Evolutionary conservation across 2,888 invertebrate genomes (phyloP), one percentile per base, ranked within the genome.

Genomic region (Leptopilina myrica): DNA sequence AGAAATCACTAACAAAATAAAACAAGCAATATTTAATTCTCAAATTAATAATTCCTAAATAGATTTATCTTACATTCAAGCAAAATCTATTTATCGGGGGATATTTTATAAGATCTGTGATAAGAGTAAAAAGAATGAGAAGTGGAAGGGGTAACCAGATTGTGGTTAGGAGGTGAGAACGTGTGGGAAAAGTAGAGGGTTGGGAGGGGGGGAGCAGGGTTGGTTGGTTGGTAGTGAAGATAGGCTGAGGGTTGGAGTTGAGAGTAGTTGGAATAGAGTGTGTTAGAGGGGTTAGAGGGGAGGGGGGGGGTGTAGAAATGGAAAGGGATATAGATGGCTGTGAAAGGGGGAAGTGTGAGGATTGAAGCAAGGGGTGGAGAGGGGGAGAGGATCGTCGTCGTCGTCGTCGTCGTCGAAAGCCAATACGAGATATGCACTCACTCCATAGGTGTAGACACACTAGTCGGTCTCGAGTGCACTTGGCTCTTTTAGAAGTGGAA

Each of bases 391-490:
- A 33, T 33, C 33, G 33, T 43, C 33, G 33, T 43, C 43, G 12
- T 33, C 33, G 33, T 43, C 33, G 33, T 43, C 43, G 12, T n/a
- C 15, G 67, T 76, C 53, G 76, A 76, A 66, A 79, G 64, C 79
- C 77, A 73, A 77, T 73, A 76, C 69, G 76, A 81, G 76, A 75
- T 76, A 67, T 77, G 73, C 67, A 64, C 76, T 81, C 56, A 56
- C 73, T 56, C 33, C 73, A 73, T 77, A 66, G 76, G 76, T 79
- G 75, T 75, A 75, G 67, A 76, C 62, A 66, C 69, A 66, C 40
- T 40, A 73, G 73, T 56, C 73, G 33, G 73, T 73, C 56, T 76
- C 76, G 53, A 83, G 82, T 79, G 80, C 79, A 79, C 81, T 82
- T 76, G 73, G 77, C 80, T 79, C 67, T 56, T 64, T 76, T 26